Base-by-base conservation (phyloP, 2,797 vertebrate genomes). In the Liparis tanakae region DNA sequence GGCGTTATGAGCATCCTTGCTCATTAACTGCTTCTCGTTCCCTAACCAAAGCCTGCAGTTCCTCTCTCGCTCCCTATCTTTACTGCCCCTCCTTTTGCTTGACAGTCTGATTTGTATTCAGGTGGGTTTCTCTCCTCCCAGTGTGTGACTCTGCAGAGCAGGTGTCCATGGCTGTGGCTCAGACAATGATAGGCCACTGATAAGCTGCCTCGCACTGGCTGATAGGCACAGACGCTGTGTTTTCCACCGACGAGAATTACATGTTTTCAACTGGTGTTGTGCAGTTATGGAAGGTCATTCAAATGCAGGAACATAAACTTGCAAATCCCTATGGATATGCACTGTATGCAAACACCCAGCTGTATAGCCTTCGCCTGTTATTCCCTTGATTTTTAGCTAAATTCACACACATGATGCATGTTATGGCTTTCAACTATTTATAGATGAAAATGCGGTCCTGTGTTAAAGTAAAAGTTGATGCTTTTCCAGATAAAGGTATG, bases 131-230 rank as follows among this genome's bases (percentile, higher is more conserved):
- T 82, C 84, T 77, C 63, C 85, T 82, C 83, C 70, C 81, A 76
- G 84, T 85, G 86, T 89, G 87, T 83, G 85, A 87, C 88, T 92
- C 85, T 83, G 79, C 87, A 85, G 90, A 91, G 91, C 91, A 90
- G 89, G 90, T 90, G 92, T 91, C 90, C 82, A 10, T 67, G 89
- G 88, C 87, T 78, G 80, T 36, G 83, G 82, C 85, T 87, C 90
- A 84, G 85, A 89, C 88, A 87, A 87, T 88, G 90, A 92, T 92
- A 89, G 90, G 79, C 87, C 87, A 75, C 86, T 89, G 90, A 91
- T 89, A 89, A 84, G 83, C 88, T 85, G 78, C 83, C 83, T 77
- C 4, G 59, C 83, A 51, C 72, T 65, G 63, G 55, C 83, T 85
- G 79, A 81, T 72, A 58, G 81, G 78, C 74, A 75, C 62, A 57